Conservation (phyloP, 1,140 invertebrate species). For the Mylabris phalerata region DNA sequence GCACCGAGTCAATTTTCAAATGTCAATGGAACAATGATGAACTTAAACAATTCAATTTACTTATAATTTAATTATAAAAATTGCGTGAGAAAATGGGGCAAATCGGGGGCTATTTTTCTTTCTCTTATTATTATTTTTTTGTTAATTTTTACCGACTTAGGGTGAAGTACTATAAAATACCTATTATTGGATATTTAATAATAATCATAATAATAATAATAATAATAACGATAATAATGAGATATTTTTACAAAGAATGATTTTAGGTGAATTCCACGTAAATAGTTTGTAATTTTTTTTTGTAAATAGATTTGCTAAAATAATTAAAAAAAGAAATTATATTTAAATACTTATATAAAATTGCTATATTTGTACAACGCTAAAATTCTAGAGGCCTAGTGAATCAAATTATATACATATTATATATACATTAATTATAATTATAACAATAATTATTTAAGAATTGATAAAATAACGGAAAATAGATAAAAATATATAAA, state of each 20-base stretch:
- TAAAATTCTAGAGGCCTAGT: slow-evolving; percentile 39
- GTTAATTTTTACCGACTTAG: slow-evolving; percentile 24
- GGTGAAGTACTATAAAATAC: slow-evolving; percentile 35
- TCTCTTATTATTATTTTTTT: too few species aligned
- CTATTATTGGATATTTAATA: slow-evolving; percentile 30
- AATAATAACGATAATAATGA: not conserved
- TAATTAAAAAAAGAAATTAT: slow-evolving; percentile 12
- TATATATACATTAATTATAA: not conserved
- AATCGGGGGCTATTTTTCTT: too few species aligned
- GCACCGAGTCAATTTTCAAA: slow-evolving; percentile 36
- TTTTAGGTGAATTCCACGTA: slow-evolving; percentile 31
- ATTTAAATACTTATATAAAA: slow-evolving; percentile 31
- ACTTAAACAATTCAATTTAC: not conserved
- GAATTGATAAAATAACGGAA: too few species aligned
- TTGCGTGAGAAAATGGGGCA: too few species aligned
- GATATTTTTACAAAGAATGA: slow-evolving; percentile 20
- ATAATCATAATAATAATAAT: too few species aligned
- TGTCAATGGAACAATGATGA: slow-evolving; percentile 28
- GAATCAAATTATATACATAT: slow-evolving; percentile 31
- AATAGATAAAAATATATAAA: too few species aligned
- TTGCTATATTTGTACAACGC: slow-evolving; percentile 43
- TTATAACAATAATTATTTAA: too few species aligned
- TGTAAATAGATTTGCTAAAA: slow-evolving; percentile 40
- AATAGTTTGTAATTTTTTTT: slow-evolving; percentile 39
- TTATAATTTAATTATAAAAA: not conserved